Base-by-base conservation (phyloP, 2,797 vertebrate genomes). In the Myotis daubentonii region DNA sequence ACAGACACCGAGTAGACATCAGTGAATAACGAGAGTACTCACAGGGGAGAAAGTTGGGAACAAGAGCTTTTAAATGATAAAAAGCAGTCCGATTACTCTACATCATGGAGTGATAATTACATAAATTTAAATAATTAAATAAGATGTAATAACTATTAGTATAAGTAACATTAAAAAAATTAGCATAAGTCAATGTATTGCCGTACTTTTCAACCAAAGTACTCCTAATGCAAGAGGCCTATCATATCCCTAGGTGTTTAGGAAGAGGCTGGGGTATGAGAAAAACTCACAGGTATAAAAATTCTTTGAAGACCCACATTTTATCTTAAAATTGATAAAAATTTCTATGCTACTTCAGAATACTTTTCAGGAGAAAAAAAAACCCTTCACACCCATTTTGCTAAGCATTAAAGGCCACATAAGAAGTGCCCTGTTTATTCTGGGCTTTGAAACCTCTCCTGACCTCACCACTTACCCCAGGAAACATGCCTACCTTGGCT, bases 281-380 rank as follows among this genome's bases (percentile, higher is more conserved):
- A 51, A 80, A 91, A 93, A 22, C 12, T 68, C 41, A 68, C 0
- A 25, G 25, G n/a, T 76, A 38, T 44, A 17, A 23, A 66, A 72
- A 38, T 70, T 82, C 23, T 89, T 38, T 60, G 41, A 94, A 79
- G 70, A 75, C 8, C 9, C 30, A 74, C 2, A 7, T 44, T 76
- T 53, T 41, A 57, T 23, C 22, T 71, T 84, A 84, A 72, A 94
- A 72, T 30, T n/a, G 30, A 8, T 76, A 85, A 13, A 82, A 47
- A 36, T 19, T 83, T 89, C 47, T 20, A 72, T 33, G 79, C 66
- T 75, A 76, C 38, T 47, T 75, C 65, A 60, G 41, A 47, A 86
- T 10, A 83, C 6, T 13, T 89, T 65, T 85, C 71, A 47, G 41
- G 28, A 91, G 71, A 44, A 95, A 95, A 55, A 84, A 17, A 83